Evolutionary conservation across 2,113 vertebrate species (phyloP), one percentile per base, ranked within the genome.

Genomic region (Actinemys pallida): DNA sequence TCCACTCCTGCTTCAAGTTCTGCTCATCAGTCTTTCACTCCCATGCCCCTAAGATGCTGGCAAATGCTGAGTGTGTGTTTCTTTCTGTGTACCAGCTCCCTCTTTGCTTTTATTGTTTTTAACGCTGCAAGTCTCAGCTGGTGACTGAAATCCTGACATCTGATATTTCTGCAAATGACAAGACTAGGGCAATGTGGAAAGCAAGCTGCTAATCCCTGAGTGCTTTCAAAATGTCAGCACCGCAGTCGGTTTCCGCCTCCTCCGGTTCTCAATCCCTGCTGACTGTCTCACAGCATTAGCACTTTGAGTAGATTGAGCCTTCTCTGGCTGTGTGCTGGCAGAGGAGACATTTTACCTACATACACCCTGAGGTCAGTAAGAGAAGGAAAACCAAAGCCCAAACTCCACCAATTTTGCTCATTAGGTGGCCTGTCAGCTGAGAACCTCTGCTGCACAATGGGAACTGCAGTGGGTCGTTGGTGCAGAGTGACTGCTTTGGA

Each of bases 11-110:
- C 8, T 78, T 81, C 53, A 29, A 14, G 29, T 27, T 75, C 83
- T 76, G n/a, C 79, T 11, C 57, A 35, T 50, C 20, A 11, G 9
- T 49, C 65, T 72, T 16, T 29, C 22, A 65, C 25, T 69, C n/a
- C 17, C 19, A 2, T 56, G 49, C 0, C 0, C 49, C 25, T 12
- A 52, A 81, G 83, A 45, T 88, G 81, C 3, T 81, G 3, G 27
- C 56, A 45, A 56, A 14, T 24, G 24, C 45, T 0, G 9, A 25
- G 22, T 17, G 7, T 1, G 0, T 31, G 35, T 5, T 59, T 54
- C 57, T 47, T 85, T 88, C 85, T 56, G 47, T 25, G 76, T 35
- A 19, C 42, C n/a, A 17, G 10, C 8, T 45, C 57, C 53, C 86
- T 42, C 76, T 81, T 4, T 16, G 11, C 29, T 84, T 84, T 84